phyloP scores from a whole-genome alignment of 2,888 invertebrate genomes.

The Anthrax anthrax region DNA sequence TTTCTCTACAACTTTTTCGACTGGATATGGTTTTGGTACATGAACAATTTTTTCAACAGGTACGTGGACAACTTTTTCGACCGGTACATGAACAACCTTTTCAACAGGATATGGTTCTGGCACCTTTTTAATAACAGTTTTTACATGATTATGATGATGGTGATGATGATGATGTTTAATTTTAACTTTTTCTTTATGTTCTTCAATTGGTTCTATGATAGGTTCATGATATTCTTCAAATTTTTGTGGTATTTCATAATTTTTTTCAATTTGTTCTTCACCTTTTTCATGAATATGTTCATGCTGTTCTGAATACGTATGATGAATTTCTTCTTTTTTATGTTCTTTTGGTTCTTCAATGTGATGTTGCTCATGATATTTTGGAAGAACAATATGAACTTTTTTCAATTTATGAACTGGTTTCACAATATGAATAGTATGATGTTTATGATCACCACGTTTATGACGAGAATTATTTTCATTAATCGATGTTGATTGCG shows the following conservation, averaged over 20 bases:
- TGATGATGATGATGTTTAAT: constrained; percentile 48
- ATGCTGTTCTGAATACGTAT: constrained; percentile 27
- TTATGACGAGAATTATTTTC: constrained; percentile 15
- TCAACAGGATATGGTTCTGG: constrained; percentile 39
- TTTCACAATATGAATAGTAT: constrained; percentile 18
- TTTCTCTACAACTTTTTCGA: constrained; percentile 27
- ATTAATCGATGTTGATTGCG: neutral
- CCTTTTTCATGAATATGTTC: constrained; percentile 16
- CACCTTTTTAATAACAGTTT: constrained; percentile 43
- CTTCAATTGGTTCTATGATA: constrained; percentile 9
- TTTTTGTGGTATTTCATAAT: constrained; percentile 9
- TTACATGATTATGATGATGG: constrained; percentile 48
- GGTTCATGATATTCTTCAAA: constrained; percentile 5
- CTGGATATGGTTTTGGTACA: constrained; percentile 38
- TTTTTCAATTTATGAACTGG: constrained; percentile 16
- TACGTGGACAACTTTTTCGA: constrained; percentile 35
- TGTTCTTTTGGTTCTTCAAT: constrained; percentile 12
- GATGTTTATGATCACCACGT: constrained; percentile 19
- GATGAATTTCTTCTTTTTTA: constrained; percentile 18
- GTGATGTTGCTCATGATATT: constrained; percentile 11
- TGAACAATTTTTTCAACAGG: constrained; percentile 42
- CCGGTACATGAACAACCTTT: constrained; percentile 35
- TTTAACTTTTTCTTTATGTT: constrained; percentile 22
- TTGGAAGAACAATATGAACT: constrained; percentile 12
- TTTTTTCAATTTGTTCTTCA: neutral